Evolutionary conservation across 2,888 invertebrate genomes (phyloP).

Genomic region (Drosophila pseudotalamancana): DNA sequence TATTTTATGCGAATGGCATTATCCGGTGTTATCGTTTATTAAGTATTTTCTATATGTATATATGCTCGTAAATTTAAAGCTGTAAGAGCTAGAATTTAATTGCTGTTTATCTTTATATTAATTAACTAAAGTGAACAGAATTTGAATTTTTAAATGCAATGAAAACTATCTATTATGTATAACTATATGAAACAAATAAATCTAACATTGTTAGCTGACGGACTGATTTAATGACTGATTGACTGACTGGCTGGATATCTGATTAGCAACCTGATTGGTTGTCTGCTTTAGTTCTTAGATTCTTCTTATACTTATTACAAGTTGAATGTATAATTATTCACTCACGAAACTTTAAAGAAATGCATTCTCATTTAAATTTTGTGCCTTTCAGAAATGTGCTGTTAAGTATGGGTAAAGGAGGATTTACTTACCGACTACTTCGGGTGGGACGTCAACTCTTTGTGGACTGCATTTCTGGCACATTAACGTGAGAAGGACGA

Average conservation of each 20-base stretch:
- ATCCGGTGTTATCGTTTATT: not conserved
- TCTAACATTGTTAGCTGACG: not conserved
- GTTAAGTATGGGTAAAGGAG: too few relatives aligned
- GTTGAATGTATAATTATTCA: too few relatives aligned
- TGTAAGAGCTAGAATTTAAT: not conserved
- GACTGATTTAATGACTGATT: not conserved
- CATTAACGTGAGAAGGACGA: slow-evolving; percentile 68
- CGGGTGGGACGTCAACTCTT: slow-evolving; percentile 79
- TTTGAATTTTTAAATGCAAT: too few relatives aligned
- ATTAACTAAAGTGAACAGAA: not conserved
- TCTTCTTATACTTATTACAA: too few relatives aligned
- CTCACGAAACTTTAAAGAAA: too few relatives aligned
- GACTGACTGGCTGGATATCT: not conserved
- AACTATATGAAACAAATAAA: not conserved
- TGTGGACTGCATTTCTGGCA: slow-evolving; percentile 78
- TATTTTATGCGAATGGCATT: not conserved
- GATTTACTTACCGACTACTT: slow-evolving; percentile 82
- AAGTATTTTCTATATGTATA: not conserved
- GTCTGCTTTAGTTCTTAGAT: too few relatives aligned
- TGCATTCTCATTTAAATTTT: too few relatives aligned
- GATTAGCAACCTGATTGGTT: too few relatives aligned
- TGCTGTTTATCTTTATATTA: not conserved
- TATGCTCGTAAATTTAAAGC: too few relatives aligned
- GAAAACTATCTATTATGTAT: too few relatives aligned
- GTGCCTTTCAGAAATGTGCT: too few relatives aligned